Conservation (phyloP, 2,113 vertebrate species). For the Indicator indicator region DNA sequence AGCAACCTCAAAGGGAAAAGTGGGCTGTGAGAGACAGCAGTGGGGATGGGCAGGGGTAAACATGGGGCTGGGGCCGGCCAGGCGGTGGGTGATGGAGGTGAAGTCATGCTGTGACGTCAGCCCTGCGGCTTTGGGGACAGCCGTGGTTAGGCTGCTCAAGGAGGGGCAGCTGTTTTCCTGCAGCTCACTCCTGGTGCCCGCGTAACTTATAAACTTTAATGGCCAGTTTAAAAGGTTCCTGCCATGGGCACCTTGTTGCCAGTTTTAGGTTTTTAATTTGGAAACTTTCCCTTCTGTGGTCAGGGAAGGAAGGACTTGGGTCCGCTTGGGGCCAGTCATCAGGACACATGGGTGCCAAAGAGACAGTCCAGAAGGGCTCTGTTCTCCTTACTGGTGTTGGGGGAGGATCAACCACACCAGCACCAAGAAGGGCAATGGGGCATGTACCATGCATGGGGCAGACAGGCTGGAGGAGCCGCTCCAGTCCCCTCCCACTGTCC, state of each 20-base stretch:
- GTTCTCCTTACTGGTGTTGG: conserved; percentile 48
- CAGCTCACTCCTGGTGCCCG: conserved; percentile 74
- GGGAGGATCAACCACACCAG: background rate
- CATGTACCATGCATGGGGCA: rapidly evolving
- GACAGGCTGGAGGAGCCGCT: background rate
- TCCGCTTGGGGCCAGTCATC: conserved; percentile 69
- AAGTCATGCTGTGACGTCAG: conserved; percentile 77
- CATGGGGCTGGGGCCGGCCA: conserved; percentile 45
- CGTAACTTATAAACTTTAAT: conserved; percentile 86
- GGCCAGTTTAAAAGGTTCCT: conserved; percentile 83
- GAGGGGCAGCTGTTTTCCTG: conserved; percentile 79
- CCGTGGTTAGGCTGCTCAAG: conserved; percentile 73
- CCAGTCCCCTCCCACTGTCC: rapidly evolving
- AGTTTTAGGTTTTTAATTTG: conserved; percentile 86
- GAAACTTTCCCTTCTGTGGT: conserved; percentile 83
- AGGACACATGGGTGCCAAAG: conserved; percentile 74
- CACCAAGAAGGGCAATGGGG: background rate
- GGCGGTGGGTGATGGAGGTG: conserved; percentile 70
- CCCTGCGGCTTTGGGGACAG: conserved; percentile 79
- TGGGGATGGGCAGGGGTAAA: conserved; percentile 65
- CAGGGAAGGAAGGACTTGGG: conserved; percentile 76
- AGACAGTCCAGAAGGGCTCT: conserved; percentile 64
- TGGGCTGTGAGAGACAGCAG: conserved; percentile 50
- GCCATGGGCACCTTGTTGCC: conserved; percentile 82
- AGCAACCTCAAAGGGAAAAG: conserved; percentile 66